phyloP scores from a whole-genome alignment of 2,113 vertebrate species.

The Myrmecophaga tridactyla region DNA sequence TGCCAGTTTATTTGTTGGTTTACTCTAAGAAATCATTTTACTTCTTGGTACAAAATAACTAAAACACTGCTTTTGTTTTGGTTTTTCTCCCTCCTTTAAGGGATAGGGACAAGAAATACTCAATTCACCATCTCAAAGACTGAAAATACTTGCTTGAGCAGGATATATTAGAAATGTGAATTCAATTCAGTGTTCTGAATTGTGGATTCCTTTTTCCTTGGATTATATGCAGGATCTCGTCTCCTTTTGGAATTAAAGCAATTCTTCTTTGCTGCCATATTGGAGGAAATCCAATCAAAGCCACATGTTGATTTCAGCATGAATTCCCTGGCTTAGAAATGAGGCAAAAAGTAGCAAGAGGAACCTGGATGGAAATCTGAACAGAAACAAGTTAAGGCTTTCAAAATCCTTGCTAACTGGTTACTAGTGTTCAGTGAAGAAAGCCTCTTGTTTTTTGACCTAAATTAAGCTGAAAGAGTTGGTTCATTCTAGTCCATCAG shows the following conservation, averaged over 20 bases:
- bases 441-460: neutral
- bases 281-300: constrained; percentile 27
- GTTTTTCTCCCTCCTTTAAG: neutral
- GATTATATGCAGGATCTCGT: neutral
- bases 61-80: neutral
- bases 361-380: neutral
- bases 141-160: neutral
- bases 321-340: neutral
- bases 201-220: neutral
- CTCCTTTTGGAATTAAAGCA: neutral
- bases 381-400: neutral
- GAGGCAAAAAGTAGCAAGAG: neutral
- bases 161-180: neutral
- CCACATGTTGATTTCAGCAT: neutral
- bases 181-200: neutral
- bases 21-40: neutral
- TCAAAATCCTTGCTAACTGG: neutral
- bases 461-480: neutral
- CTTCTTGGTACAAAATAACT: neutral
- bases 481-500: neutral
- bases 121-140: neutral
- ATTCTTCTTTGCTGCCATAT: neutral
- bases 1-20: neutral
- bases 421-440: neutral
- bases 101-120: neutral